Conservation (phyloP, 2,113 vertebrate genomes). For the Cepphus grylle region DNA sequence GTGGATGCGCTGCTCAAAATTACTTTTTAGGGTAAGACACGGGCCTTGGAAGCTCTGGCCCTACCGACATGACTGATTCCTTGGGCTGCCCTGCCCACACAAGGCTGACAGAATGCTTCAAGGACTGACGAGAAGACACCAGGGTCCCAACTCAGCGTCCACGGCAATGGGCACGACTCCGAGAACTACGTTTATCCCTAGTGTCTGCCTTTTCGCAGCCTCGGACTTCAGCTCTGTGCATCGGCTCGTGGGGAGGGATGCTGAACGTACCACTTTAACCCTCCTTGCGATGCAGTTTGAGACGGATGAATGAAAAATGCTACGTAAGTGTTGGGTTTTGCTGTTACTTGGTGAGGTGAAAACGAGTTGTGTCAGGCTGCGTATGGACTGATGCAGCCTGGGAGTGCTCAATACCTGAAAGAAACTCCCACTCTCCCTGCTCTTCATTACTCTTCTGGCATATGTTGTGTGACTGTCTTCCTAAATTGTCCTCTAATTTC, state of each 20-base stretch:
- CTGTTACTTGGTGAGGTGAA: background rate
- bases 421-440: background rate
- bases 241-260: background rate
- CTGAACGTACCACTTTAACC: background rate
- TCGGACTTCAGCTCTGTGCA: background rate
- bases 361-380: background rate
- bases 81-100: background rate
- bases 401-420: background rate
- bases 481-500: background rate
- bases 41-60: background rate
- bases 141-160: background rate
- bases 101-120: background rate
- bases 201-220: background rate
- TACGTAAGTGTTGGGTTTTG: background rate
- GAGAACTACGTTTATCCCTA: background rate
- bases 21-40: background rate
- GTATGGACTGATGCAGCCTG: background rate
- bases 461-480: background rate
- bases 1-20: background rate
- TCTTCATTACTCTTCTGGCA: background rate
- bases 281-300: background rate
- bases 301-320: conserved; percentile 21
- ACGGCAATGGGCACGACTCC: rapidly evolving
- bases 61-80: background rate
- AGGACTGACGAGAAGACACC: background rate